Base-by-base conservation (phyloP, 2,888 invertebrate species). In the Megalurothrips usitatus region DNA sequence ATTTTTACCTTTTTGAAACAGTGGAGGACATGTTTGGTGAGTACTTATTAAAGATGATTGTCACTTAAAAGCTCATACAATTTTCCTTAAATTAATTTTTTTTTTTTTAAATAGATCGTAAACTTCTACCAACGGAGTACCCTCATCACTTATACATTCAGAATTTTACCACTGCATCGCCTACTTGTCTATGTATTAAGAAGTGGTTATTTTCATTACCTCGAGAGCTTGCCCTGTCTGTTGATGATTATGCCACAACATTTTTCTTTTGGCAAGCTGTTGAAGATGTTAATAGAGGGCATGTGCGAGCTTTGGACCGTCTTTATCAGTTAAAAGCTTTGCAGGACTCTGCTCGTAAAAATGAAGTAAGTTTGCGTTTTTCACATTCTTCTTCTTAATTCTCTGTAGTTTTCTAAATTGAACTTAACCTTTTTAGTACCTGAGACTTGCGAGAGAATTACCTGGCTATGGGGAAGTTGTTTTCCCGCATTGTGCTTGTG, bases 71-170 rank as follows among this genome's bases (percentile, higher is more conserved):
- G 43, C 28, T n/a, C 3, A 43, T 3, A 1, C 26, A 63, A 26
- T 52, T 17, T 80, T 19, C 47, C 47, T 43, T 79, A 23, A 75
- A 2, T 19, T 80, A 52, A 80, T 17, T 81, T 58, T 79, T 28
- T 82, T 58, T 58, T 52, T 26, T 79, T 58, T 82, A 63, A 49
- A 78, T 78, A 96, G 98, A 98, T 87, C 92, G 99, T 81, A 98
- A 98, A 88, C 89, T 99, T 82, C 95, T 95, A 85, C 93, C 95
- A 0, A 93, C 94, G 87, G 99, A 99, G 89, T 95, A 96, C 84
- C 99, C 99, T 0, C 99, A 99, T 89, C 96, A 97, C 85, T 90
- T 99, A 83, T 99, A 99, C 89, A 97, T 99, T 85, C 98, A 99
- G 89, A 99, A 99, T 89, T 99, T 99, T 87, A 97, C 97, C 84